These are phyloP conservation scores for Glossosoma conforme DNA, from an alignment of 1,140 invertebrate species.

Conservation along the genomic window DNA sequence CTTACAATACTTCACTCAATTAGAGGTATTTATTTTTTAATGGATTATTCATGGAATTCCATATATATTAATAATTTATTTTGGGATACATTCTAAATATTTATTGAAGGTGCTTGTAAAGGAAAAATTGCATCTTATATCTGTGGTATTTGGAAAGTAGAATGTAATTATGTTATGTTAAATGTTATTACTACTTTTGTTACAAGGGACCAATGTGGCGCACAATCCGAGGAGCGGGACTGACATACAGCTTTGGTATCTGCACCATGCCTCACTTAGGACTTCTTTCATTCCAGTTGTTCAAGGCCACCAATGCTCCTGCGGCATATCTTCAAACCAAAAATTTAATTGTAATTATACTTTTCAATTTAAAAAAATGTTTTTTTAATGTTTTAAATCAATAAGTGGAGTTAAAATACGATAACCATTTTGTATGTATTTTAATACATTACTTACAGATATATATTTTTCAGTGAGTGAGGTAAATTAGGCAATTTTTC, in stretches of 20 bases:
- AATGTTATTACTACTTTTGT: not conserved
- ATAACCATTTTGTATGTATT: not conserved
- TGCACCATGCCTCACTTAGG: conserved; percentile 60
- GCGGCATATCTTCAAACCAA: conserved; percentile 73
- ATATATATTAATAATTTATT: too few relatives aligned
- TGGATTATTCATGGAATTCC: too few relatives aligned
- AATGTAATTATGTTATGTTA: too few relatives aligned
- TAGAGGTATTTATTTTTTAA: too few relatives aligned
- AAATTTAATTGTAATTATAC: conserved; percentile 66
- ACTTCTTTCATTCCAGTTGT: conserved; percentile 65
- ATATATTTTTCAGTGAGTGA: too few relatives aligned
- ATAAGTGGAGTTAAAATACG: not conserved
- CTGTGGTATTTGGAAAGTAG: too few relatives aligned
- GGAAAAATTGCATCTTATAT: too few relatives aligned
- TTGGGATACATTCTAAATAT: too few relatives aligned
- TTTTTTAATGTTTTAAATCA: conserved; percentile 1
- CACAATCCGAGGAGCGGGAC: conserved; percentile 75
- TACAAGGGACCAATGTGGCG: conserved; percentile 81
- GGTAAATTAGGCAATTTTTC: too few relatives aligned
- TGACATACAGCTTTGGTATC: conserved; percentile 76
- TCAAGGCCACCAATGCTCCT: conserved; percentile 68
- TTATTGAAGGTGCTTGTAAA: too few relatives aligned
- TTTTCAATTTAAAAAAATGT: conserved; percentile 8
- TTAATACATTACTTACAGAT: too few relatives aligned
- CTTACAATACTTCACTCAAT: conserved; percentile 80